Evolutionary conservation across 2,113 vertebrate species (phyloP).

Genomic region (Balaenoptera acutorostrata): DNA sequence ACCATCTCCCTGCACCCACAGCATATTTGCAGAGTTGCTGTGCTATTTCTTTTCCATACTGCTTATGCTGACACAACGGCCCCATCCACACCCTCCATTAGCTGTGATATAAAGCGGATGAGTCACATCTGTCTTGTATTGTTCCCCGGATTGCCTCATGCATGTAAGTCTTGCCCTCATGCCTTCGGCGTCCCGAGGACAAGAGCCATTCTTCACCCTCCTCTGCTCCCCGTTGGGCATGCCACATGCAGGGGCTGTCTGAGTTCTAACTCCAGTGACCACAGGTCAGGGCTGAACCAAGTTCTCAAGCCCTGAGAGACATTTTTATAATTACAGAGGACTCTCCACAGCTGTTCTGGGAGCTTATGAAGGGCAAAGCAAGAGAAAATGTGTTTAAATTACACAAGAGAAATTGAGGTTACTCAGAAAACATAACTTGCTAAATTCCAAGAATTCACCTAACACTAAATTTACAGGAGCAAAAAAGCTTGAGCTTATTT

Average conservation of each 20-base stretch:
- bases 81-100: slow-evolving; percentile 57
- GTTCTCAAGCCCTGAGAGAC: neutral
- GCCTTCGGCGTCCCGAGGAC: slow-evolving; percentile 19
- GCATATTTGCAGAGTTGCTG: neutral
- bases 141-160: slow-evolving; percentile 54
- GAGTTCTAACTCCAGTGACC: neutral
- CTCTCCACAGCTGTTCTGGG: neutral
- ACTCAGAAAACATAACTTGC: neutral
- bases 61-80: slow-evolving; percentile 33
- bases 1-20: accelerated
- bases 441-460: neutral
- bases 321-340: neutral
- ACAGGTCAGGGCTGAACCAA: neutral
- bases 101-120: slow-evolving; percentile 40
- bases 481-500: neutral
- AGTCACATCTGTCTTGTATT: slow-evolving; percentile 42
- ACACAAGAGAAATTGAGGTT: neutral
- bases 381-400: neutral
- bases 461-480: neutral
- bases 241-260: neutral
- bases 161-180: neutral
- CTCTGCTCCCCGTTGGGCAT: neutral
- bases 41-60: slow-evolving; percentile 12
- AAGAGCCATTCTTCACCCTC: neutral
- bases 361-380: neutral